Conservation (phyloP, 2,797 vertebrate species). For the Austrolebias charrua region DNA sequence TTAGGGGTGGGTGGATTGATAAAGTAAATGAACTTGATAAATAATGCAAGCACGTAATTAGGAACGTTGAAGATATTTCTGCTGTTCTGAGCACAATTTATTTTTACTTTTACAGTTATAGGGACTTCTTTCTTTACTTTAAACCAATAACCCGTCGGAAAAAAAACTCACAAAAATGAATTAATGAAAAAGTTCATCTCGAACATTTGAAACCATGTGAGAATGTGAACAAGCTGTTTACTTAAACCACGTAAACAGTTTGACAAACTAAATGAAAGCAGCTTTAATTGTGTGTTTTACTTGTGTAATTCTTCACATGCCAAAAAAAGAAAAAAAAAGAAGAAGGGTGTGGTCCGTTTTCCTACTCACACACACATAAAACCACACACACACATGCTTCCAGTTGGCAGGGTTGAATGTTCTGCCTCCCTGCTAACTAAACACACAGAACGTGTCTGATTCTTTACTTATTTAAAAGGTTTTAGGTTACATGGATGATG, state of each 20-base stretch:
- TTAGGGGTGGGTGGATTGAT: too few species aligned
- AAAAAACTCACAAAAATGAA: too few species aligned
- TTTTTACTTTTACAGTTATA: too few species aligned
- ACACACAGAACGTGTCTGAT: background rate
- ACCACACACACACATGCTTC: conserved; percentile 3
- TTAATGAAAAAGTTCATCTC: too few species aligned
- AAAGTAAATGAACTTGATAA: too few species aligned
- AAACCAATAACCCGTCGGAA: too few species aligned
- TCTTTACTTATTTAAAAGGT: conserved; percentile 46
- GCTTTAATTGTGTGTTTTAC: background rate
- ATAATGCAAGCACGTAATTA: too few species aligned
- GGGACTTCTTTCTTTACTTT: too few species aligned
- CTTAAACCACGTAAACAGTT: background rate
- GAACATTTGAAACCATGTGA: too few species aligned
- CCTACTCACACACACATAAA: background rate
- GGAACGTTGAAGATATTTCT: too few species aligned
- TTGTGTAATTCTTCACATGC: background rate
- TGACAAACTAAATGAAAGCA: background rate
- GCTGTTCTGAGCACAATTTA: too few species aligned
- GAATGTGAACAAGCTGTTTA: too few species aligned
- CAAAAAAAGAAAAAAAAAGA: background rate
- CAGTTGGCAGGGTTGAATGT: conserved; percentile 10
- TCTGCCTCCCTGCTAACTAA: background rate
- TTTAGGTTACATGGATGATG: conserved; percentile 32
- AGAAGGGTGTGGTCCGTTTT: conserved; percentile 45